phyloP scores from a whole-genome alignment of 1,140 invertebrate species.

The Lordiphosa mommai region DNA sequence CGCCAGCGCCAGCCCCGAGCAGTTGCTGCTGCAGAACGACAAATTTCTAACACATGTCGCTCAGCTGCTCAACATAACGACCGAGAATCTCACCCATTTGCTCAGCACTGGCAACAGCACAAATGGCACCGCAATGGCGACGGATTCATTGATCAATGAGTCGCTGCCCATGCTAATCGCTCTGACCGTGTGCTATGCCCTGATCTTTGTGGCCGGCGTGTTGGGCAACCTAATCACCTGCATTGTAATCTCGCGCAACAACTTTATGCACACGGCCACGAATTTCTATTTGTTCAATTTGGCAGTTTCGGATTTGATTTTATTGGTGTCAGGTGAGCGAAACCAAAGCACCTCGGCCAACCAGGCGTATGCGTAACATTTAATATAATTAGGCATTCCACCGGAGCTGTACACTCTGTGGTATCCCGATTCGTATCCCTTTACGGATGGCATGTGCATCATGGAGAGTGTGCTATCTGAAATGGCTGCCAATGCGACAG shows the following conservation, averaged over 20 bases:
- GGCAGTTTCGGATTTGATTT: conserved; percentile 91
- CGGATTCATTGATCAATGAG: conserved; percentile 48
- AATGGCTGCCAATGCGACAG: conserved; percentile 92
- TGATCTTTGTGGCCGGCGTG: conserved; percentile 89
- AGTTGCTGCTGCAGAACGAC: conserved; percentile 61
- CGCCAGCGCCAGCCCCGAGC: conserved; percentile 40
- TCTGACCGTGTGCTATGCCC: conserved; percentile 85
- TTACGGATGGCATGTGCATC: conserved; percentile 88
- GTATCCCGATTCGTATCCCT: conserved; percentile 87
- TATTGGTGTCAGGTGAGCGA: conserved; percentile 83
- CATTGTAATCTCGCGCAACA: conserved; percentile 89
- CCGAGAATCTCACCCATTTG: conserved; percentile 68
- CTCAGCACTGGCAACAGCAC: conserved; percentile 32
- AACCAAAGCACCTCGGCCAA: background rate
- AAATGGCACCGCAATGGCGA: conserved; percentile 34
- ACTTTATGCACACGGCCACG: conserved; percentile 89
- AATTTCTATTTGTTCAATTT: conserved; percentile 93
- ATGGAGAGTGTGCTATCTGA: conserved; percentile 87
- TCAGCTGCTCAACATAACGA: conserved; percentile 71
- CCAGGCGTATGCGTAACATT: conserved; percentile 34
- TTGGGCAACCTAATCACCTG: conserved; percentile 92
- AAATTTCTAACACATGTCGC: conserved; percentile 71
- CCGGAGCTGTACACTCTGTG: conserved; percentile 89
- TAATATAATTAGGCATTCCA: conserved; percentile 82
- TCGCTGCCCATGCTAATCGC: conserved; percentile 83